Percentiles rank a stretch among this genome's conserved stretches.
Conservation (phyloP, 2,113 vertebrate species). For the Ardeotis arabs region DNA sequence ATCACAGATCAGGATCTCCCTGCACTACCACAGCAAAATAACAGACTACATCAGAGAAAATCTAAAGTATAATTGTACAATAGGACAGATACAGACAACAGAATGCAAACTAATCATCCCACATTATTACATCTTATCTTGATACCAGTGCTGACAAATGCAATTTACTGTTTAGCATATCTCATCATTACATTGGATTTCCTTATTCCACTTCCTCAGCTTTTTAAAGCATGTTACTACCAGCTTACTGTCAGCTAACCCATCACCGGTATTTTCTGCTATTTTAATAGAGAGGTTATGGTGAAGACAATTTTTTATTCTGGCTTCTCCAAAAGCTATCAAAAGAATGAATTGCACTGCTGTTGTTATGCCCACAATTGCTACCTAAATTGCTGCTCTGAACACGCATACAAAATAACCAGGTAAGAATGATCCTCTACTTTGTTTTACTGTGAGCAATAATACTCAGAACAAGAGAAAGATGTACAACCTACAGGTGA, state of each 20-base stretch:
- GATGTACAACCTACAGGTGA: accelerated
- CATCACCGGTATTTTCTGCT: not conserved
- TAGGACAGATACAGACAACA: not conserved
- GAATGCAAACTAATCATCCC: not conserved
- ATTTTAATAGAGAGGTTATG: not conserved
- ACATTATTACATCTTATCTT: not conserved
- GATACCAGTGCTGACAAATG: not conserved
- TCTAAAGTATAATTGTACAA: not conserved
- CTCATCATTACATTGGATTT: not conserved
- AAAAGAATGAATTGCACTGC: not conserved
- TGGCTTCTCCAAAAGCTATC: not conserved
- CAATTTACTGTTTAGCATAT: not conserved
- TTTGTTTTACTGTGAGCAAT: not conserved
- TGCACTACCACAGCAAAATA: not conserved
- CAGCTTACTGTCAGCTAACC: not conserved
- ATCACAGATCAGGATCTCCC: not conserved
- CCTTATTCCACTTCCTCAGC: not conserved
- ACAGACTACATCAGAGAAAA: not conserved
- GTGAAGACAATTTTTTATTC: not conserved
- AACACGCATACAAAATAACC: accelerated
- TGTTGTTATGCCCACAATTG: not conserved
- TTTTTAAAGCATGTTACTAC: not conserved
- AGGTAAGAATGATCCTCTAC: not conserved
- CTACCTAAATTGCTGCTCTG: not conserved
- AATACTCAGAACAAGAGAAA: not conserved